These are phyloP conservation scores for Drosophila neotestacea DNA, from an alignment of 2,888 invertebrate genomes.

Conservation along the genomic window DNA sequence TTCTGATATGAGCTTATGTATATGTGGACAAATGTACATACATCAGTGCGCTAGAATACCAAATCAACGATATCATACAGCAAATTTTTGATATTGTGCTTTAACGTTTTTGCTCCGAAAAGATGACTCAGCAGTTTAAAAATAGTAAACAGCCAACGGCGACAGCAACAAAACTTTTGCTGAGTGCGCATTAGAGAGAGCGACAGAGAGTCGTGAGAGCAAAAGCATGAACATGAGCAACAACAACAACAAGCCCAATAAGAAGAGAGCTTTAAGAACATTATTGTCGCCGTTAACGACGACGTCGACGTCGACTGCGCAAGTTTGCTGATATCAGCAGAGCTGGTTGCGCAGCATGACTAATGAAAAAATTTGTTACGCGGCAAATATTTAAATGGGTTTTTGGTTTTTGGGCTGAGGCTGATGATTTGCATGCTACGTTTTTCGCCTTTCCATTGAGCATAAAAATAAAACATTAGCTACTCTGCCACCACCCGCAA, in stretches of 20 bases:
- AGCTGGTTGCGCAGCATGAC: slow-evolving; percentile 78
- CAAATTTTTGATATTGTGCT: slow-evolving; percentile 51
- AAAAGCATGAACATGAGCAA: slow-evolving; percentile 1
- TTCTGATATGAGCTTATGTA: slow-evolving; percentile 4
- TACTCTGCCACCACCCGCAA: slow-evolving; percentile 41
- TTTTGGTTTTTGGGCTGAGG: slow-evolving; percentile 27
- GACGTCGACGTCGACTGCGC: slow-evolving; percentile 19
- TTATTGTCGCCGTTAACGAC: slow-evolving; percentile 16
- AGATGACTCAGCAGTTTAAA: slow-evolving; percentile 85
- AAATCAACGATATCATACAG: slow-evolving; percentile 43
- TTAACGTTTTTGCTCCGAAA: slow-evolving; percentile 74
- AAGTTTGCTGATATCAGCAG: slow-evolving; percentile 74
- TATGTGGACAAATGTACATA: slow-evolving; percentile 7
- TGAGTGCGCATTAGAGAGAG: slow-evolving; percentile 58
- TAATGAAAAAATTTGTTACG: slow-evolving; percentile 80
- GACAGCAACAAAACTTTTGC: slow-evolving; percentile 47
- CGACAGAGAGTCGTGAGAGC: slow-evolving; percentile 22
- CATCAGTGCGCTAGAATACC: slow-evolving; percentile 49
- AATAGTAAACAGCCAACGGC: slow-evolving; percentile 84
- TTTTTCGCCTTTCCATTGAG: slow-evolving; percentile 22
- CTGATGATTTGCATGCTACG: slow-evolving; percentile 21
- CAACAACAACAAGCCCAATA: neutral
- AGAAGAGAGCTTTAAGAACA: slow-evolving; percentile 52
- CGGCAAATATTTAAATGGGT: slow-evolving; percentile 72
- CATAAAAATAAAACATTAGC: slow-evolving; percentile 63